A percentile compares a stretch with the other conserved stretches of the same genome.
These are phyloP conservation scores for Cyanoderma ruficeps DNA, from an alignment of 2,113 vertebrate species.

Conservation along the genomic window DNA sequence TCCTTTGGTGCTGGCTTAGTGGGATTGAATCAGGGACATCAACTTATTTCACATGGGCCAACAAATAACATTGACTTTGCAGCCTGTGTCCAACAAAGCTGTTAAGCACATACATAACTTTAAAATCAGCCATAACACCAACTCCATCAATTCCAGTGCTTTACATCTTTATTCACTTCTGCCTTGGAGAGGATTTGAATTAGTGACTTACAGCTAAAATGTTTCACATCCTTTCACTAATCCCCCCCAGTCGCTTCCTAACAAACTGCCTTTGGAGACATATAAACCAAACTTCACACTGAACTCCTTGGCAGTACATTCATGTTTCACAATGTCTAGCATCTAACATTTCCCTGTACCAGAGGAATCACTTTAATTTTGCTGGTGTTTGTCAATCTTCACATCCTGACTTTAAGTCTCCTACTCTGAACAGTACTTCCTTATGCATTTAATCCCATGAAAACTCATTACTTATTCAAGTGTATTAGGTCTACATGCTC, in stretches of 20 bases:
- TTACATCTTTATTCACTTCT: background rate
- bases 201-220: slow-evolving; percentile 12
- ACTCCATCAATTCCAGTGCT: background rate
- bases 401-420: background rate
- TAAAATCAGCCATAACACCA: background rate
- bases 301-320: background rate
- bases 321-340: background rate
- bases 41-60: background rate
- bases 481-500: background rate
- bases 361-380: background rate
- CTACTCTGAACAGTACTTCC: background rate
- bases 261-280: background rate
- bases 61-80: slow-evolving; percentile 8
- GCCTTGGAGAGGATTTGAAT: background rate
- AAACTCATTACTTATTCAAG: background rate
- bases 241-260: background rate
- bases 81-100: background rate
- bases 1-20: slow-evolving; percentile 39
- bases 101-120: slow-evolving; percentile 20
- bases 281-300: background rate
- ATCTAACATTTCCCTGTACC: background rate
- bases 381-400: background rate
- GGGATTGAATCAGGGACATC: background rate
- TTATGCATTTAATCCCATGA: background rate
- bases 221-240: slow-evolving; percentile 2